phyloP scores from a whole-genome alignment of 2,797 vertebrate species.

The Menidia menidia region DNA sequence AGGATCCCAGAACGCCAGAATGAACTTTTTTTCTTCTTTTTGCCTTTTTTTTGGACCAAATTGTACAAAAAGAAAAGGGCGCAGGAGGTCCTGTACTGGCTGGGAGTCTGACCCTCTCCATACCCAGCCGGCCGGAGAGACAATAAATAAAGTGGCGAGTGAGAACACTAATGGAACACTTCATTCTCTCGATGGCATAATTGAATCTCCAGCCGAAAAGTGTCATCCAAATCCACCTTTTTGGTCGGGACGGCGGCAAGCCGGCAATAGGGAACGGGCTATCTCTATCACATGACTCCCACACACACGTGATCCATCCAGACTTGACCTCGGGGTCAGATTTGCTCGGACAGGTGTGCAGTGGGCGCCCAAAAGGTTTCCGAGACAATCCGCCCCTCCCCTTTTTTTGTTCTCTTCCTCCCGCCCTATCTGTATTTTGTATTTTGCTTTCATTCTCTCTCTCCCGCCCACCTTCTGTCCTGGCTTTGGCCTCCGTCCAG shows the following conservation, averaged over 20 bases:
- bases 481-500: constrained; percentile 78
- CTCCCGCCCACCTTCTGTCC: constrained; percentile 56
- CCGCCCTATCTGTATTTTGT: constrained; percentile 13
- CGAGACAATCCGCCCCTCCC: constrained; percentile 54
- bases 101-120: constrained; percentile 50
- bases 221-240: constrained; percentile 43
- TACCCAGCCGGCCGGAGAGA: constrained; percentile 46
- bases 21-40: too few species aligned
- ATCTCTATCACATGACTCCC: background rate
- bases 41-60: background rate
- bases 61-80: background rate
- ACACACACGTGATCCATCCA: background rate
- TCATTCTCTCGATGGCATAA: constrained; percentile 61
- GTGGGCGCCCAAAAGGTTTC: constrained; percentile 72
- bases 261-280: constrained; percentile 6
- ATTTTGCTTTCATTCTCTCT: constrained; percentile 18
- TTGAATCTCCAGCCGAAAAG: constrained; percentile 59
- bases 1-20: background rate
- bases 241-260: constrained; percentile 15
- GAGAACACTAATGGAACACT: constrained; percentile 57
- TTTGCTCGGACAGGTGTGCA: constrained; percentile 46
- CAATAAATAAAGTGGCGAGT: constrained; percentile 43
- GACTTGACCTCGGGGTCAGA: constrained; percentile 4
- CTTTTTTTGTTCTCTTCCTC: constrained; percentile 43
- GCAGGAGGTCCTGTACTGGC: constrained; percentile 27